Evolutionary conservation across 2,113 vertebrate genomes (phyloP).

Genomic region (Cyprinodon variegatus): DNA sequence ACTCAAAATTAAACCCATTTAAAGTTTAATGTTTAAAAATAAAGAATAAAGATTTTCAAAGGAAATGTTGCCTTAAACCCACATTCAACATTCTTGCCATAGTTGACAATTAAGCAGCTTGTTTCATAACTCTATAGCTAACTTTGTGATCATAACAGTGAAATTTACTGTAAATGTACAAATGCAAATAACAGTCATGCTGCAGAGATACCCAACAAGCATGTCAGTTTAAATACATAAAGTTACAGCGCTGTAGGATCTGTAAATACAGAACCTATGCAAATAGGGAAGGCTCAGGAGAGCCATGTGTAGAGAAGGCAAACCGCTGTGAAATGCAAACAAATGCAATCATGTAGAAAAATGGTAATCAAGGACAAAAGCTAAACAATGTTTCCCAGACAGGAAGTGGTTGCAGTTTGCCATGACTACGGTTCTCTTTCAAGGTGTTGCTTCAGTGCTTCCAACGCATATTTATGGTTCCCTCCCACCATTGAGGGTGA

Average conservation of each 20-base stretch:
- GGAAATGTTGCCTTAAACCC: too few relatives aligned
- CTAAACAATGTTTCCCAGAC: background rate
- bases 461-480: background rate
- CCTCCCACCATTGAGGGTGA: background rate
- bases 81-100: too few relatives aligned
- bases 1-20: too few relatives aligned
- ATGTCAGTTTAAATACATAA: background rate
- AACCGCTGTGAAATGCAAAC: slow-evolving; percentile 48
- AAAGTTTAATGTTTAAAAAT: too few relatives aligned
- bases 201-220: background rate
- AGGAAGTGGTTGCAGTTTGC: slow-evolving; percentile 6
- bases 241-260: background rate
- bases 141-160: background rate
- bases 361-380: slow-evolving; percentile 5
- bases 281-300: slow-evolving; percentile 1
- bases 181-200: background rate
- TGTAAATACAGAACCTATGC: background rate
- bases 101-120: too few relatives aligned
- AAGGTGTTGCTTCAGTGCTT: background rate
- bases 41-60: too few relatives aligned
- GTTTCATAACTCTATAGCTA: background rate
- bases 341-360: slow-evolving; percentile 19
- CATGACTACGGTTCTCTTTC: background rate
- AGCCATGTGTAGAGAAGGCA: slow-evolving; percentile 4
- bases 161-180: background rate